These are phyloP conservation scores for Ceratosolen fusciceps DNA, from an alignment of 1,140 invertebrate species.

Conservation along the genomic window DNA sequence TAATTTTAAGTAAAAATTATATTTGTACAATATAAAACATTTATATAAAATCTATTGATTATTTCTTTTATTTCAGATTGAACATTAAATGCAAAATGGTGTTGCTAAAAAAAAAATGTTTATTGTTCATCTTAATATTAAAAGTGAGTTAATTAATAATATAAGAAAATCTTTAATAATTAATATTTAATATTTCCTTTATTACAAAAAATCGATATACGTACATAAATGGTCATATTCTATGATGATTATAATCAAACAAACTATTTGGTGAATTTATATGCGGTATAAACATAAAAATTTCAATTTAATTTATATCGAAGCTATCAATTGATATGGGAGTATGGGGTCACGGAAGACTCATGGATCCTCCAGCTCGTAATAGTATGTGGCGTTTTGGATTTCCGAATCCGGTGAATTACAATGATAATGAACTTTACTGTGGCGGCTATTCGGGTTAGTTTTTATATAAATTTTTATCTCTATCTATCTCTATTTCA, in stretches of 20 bases:
- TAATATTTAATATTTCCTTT: no score
- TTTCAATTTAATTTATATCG: background rate
- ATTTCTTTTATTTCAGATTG: background rate
- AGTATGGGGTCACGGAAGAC: slow-evolving; percentile 79
- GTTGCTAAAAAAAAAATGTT: background rate
- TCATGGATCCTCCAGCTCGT: slow-evolving; percentile 91
- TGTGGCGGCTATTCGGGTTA: slow-evolving; percentile 89
- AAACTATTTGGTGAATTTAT: background rate
- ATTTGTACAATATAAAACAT: no score
- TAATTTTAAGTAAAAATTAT: no score
- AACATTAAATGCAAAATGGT: background rate
- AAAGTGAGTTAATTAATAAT: background rate
- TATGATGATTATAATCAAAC: no score
- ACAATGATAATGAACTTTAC: slow-evolving; percentile 90
- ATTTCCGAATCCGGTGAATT: slow-evolving; percentile 92
- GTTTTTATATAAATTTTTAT: slow-evolving; percentile 48
- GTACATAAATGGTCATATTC: background rate
- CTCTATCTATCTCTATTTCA: background rate
- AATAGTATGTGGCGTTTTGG: slow-evolving; percentile 96
- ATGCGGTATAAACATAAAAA: background rate
- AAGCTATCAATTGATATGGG: slow-evolving; percentile 51
- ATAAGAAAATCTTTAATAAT: background rate
- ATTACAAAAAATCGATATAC: background rate
- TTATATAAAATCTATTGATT: no score
- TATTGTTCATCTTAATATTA: background rate